These are phyloP conservation scores for Pseudococcus jackbeardsleyi DNA, from an alignment of 2,888 invertebrate genomes.

Conservation along the genomic window DNA sequence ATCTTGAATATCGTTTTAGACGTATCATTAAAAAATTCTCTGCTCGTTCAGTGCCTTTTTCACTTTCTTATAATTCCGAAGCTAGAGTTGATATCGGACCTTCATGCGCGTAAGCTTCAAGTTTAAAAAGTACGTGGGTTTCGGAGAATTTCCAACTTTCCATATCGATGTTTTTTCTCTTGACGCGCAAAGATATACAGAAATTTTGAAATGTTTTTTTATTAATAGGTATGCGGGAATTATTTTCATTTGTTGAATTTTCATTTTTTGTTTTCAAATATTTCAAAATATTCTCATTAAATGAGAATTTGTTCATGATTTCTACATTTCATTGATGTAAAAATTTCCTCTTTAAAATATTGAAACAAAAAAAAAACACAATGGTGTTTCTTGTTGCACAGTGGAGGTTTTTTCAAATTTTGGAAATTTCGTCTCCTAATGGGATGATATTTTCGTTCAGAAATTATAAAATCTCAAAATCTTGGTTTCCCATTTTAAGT, in stretches of 20 bases:
- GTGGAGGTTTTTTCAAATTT: no score
- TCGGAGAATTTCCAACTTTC: constrained; percentile 4
- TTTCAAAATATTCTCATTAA: background rate
- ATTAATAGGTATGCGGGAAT: background rate
- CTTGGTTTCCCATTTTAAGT: no score
- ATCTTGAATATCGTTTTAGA: background rate
- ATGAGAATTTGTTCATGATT: background rate
- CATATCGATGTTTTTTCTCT: background rate
- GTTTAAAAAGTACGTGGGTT: constrained; percentile 6
- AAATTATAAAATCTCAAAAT: no score
- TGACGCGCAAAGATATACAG: background rate
- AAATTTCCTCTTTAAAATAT: no score
- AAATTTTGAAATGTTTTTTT: constrained; percentile 7
- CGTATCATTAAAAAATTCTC: background rate
- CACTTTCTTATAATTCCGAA: background rate
- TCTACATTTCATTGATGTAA: background rate
- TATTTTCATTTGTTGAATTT: background rate
- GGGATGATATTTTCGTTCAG: no score
- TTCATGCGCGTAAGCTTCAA: background rate
- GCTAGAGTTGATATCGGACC: background rate
- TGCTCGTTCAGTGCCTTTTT: background rate
- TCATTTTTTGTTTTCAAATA: background rate
- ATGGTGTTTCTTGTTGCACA: no score
- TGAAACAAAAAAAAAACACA: no score
- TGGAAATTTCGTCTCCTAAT: no score